Evolutionary conservation across 2,797 vertebrate species (phyloP).

Genomic region (Takifugu ocellatus): DNA sequence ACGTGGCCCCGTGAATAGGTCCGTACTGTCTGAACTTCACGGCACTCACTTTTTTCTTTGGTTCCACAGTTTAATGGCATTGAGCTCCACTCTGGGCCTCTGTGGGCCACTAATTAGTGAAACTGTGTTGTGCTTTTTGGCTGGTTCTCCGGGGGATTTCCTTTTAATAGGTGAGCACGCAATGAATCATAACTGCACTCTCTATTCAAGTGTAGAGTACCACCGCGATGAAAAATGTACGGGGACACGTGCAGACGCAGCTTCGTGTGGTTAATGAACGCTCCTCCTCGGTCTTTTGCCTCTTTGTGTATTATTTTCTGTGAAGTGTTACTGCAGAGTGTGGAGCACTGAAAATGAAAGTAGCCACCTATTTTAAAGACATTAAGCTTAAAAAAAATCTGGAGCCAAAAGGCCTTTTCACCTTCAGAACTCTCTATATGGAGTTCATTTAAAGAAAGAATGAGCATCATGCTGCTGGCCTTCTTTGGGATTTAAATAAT

Average conservation of each 20-base stretch:
- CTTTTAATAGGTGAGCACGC: slow-evolving; percentile 23
- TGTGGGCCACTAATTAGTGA: slow-evolving; percentile 50
- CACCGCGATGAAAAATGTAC: slow-evolving; percentile 26
- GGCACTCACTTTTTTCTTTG: slow-evolving; percentile 8
- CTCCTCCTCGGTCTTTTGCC: slow-evolving; percentile 13
- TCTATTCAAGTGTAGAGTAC: slow-evolving; percentile 21
- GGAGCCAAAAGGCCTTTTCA: no score
- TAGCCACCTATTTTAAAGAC: slow-evolving; percentile 48
- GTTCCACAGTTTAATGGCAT: slow-evolving; percentile 43
- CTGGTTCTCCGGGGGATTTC: slow-evolving; percentile 44
- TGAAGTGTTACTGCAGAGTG: slow-evolving; percentile 29
- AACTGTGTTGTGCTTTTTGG: slow-evolving; percentile 39
- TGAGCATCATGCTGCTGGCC: no score
- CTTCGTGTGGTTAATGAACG: not conserved
- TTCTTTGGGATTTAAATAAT: no score
- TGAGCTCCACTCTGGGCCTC: slow-evolving; percentile 35
- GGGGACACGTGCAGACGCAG: slow-evolving; percentile 5
- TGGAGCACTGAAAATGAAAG: slow-evolving; percentile 48
- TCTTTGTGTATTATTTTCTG: slow-evolving; percentile 41
- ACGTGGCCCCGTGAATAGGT: slow-evolving; percentile 7
- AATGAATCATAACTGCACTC: slow-evolving; percentile 26
- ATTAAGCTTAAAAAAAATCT: slow-evolving; percentile 1
- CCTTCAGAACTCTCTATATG: no score
- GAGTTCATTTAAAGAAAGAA: no score
- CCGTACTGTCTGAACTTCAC: slow-evolving; percentile 18